Base-by-base conservation (phyloP, 2,888 invertebrate genomes). In the Tanypteryx hageni region DNA sequence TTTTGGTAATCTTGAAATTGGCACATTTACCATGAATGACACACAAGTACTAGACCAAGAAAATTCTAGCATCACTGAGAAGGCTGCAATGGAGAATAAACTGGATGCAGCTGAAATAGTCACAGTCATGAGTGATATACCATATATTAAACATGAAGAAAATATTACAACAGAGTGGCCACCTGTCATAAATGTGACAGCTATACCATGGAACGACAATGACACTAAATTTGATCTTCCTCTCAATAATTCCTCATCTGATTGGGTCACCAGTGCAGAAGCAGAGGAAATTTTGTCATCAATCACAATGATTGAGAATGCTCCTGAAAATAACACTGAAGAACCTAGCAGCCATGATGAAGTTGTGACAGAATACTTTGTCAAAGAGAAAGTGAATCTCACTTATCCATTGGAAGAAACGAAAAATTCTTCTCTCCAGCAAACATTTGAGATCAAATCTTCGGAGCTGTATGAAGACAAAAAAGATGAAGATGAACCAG, bases 391-490 rank as follows among this genome's bases (percentile, higher is more conserved):
- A 7, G 68, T 44, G 0, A 89, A 89, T 56, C 13, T 64, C 0
- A 89, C 89, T 18, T 44, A 61, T n/a, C 18, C 64, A 44, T 14
- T 64, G n/a, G 16, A 61, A 18, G 89, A 89, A 44, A 44, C 18
- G 0, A 44, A 44, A 0, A 89, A 89, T 44, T 44, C 61, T 44
- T 64, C 89, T 11, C n/a, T 68, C 44, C 61, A 89, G 44, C 64
- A 89, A 44, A 64, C 89, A 14, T 89, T 89, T 64, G 89, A 89
- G 64, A 64, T 89, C 18, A 89, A 89, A 56, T 89, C 89, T 89
- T 44, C 89, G 0, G 89, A 89, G n/a, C n/a, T 89, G n/a, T 89
- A 89, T 27, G 89, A 89, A 14, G 89, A 89, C 11, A 64, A 89
- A 44, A 68, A 44, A 13, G 64, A 18, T 44, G 89, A 44, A 1